Percentiles rank a stretch among this genome's conserved stretches.
Conservation (phyloP, 1,140 invertebrate species). For the Saccostrea echinata region DNA sequence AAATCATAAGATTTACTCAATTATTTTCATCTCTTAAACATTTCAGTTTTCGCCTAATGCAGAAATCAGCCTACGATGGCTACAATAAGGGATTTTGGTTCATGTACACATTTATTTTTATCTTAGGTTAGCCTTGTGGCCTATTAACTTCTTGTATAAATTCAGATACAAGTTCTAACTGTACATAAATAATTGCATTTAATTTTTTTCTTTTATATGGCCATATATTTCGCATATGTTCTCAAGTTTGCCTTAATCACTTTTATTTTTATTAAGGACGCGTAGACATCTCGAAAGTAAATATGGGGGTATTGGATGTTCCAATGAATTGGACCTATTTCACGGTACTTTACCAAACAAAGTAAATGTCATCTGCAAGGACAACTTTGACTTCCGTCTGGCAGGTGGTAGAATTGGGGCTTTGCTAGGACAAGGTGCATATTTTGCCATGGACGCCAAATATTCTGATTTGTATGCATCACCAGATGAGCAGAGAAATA, state of each 20-base stretch:
- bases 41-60: too few relatives aligned
- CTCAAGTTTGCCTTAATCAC: neutral
- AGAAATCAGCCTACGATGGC: too few relatives aligned
- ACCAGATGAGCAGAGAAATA: constrained; percentile 50
- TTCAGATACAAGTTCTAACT: neutral
- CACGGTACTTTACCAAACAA: constrained; percentile 52
- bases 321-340: constrained; percentile 53
- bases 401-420: constrained; percentile 60
- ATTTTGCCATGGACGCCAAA: constrained; percentile 68
- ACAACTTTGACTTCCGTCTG: constrained; percentile 60
- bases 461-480: constrained; percentile 65
- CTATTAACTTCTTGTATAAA: neutral
- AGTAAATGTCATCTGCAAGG: constrained; percentile 54
- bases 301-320: constrained; percentile 43
- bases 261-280: constrained; percentile 28
- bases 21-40: too few relatives aligned
- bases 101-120: too few relatives aligned
- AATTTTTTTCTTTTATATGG: neutral
- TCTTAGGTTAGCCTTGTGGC: too few relatives aligned
- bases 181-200: neutral
- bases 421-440: constrained; percentile 68
- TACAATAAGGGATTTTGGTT: too few relatives aligned
- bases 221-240: neutral
- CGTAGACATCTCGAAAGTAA: constrained; percentile 43
- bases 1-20: too few relatives aligned